Base-by-base conservation (phyloP, 2,888 invertebrate genomes). In the Meloe dianella region DNA sequence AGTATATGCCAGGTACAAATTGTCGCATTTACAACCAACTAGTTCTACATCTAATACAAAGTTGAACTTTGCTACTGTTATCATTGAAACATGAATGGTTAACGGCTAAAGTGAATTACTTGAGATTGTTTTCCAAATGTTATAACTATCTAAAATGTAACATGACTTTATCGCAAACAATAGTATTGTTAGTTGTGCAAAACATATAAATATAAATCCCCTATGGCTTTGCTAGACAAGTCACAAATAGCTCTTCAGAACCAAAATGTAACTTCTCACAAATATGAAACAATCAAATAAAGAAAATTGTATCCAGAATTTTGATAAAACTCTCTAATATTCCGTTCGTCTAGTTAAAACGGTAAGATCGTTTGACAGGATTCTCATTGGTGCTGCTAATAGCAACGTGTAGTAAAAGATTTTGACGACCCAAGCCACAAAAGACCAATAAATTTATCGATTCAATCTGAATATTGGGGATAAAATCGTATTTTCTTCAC, bases 101-200 rank as follows among this genome's bases (percentile, higher is more conserved):
- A 47, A 22, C 20, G 47, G 20, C 20, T 47, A 47, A 22, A 20
- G 47, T 47, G 47, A 47, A 47, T 47, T 47, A 47, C 47, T 47
- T 47, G 47, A 10, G 20, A 47, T 20, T 47, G 41, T 41, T 41
- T 17, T 41, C 41, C 41, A 41, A 41, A 41, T n/a, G 41, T 4
- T 17, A 41, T n/a, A 32, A 32, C 32, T 32, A 41, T 38, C n/a
- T 17, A n/a, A 5, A 20, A 47, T 47, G 20, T 47, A 47, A 20
- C 20, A 22, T 20, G 20, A 41, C 20, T 47, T 47, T 47, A 47
- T 47, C 47, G 4, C 47, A 47, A 47, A 9, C 20, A 20, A 2
- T 22, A 41, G 17, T 41, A 41, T 17, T 41, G 41, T 41, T 41
- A 17, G 6, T 41, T 7, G n/a, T 17, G 10, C 41, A 17, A 20